Evolutionary conservation across 2,113 vertebrate genomes (phyloP), one percentile per base, ranked within the genome.

Genomic region (Percopsis transmontana): DNA sequence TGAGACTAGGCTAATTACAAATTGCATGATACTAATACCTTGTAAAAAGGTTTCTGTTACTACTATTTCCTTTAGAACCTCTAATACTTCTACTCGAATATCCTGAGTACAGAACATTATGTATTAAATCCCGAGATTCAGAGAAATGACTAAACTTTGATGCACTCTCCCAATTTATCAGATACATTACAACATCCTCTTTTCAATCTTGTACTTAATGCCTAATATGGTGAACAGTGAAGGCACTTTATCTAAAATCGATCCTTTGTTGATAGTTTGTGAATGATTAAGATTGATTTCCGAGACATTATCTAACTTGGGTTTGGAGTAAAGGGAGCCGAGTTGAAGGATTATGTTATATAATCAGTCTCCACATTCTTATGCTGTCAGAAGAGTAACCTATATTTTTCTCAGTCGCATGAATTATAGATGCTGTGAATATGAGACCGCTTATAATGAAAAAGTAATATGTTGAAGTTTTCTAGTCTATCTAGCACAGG

Each of bases 381-480:
- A 83, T 69, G 64, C 65, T 45, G 71, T 85, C 80, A 82, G 77
- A 90, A 75, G 54, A 81, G 69, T 73, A 76, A 70, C 60, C 72
- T 76, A 71, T 77, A 81, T 77, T 79, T 72, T 23, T 70, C 65
- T 65, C 50, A 42, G 44, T 56, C 3, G 19, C 5, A 66, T 89
- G 39, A 78, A 85, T 88, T 71, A 85, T 87, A 85, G 60, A 89
- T 70, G 48, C 38, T 16, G 39, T 70, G 70, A 74, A 67, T 77
- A 72, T 81, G 81, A 85, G 86, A 76, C 51, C 61, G 60, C 66
- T 78, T 74, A 42, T 76, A 62, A 87, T 86, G 56, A 86, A 90
- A 84, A 82, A 81, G 70, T 81, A 83, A 84, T 5, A 50, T 85
- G 73, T 2, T 7, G 52, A 84, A 68, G 2, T 55, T 60, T 60